Evolutionary conservation across 2,113 vertebrate species (phyloP).

Genomic region (Rynchops niger): DNA sequence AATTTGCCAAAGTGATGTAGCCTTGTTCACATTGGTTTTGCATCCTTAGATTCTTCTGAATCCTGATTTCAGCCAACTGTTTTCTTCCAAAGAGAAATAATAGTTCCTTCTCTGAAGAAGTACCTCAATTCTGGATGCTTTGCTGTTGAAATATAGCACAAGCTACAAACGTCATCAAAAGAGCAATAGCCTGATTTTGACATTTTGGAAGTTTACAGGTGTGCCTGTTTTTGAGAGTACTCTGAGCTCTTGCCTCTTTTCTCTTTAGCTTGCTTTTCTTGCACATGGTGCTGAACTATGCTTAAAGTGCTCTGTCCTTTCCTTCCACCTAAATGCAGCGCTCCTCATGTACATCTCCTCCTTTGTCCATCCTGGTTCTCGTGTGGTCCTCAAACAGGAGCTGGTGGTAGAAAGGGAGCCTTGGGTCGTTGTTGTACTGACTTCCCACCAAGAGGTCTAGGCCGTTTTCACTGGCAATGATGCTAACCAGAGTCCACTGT

Average conservation of each 20-base stretch:
- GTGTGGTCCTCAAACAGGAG: accelerated
- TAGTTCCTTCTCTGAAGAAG: not conserved
- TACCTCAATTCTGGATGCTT: not conserved
- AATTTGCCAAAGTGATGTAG: not conserved
- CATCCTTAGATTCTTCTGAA: not conserved
- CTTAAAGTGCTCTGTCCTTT: not conserved
- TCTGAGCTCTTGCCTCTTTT: not conserved
- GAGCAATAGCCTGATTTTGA: not conserved
- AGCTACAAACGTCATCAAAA: not conserved
- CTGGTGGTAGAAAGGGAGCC: not conserved
- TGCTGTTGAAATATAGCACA: not conserved
- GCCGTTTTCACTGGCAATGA: not conserved
- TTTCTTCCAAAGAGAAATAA: not conserved
- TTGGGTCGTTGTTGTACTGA: not conserved
- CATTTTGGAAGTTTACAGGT: not conserved
- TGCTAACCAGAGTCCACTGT: not conserved
- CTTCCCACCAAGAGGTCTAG: not conserved
- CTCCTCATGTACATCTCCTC: not conserved
- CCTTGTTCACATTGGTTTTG: not conserved
- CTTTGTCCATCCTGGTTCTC: not conserved
- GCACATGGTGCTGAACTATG: not conserved
- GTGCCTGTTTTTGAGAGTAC: accelerated
- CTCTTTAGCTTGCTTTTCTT: not conserved
- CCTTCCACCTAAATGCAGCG: not conserved
- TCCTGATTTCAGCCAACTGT: not conserved